phyloP scores from a whole-genome alignment of 1,140 invertebrate species.

The Thaumetopoea pityocampa region DNA sequence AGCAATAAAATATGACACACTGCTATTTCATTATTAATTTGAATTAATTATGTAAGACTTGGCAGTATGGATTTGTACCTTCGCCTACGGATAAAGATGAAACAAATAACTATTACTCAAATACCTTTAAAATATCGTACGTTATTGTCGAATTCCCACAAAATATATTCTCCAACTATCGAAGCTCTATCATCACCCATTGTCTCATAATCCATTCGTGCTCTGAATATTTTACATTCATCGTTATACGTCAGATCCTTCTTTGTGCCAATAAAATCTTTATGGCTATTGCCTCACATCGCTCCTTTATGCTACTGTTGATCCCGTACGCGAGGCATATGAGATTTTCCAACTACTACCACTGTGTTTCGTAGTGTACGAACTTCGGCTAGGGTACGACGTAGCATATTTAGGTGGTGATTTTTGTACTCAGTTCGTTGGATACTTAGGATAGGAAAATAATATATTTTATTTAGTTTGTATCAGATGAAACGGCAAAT shows the following conservation, averaged over 20 bases:
- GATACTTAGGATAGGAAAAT: too few relatives aligned
- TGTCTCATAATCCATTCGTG: slow-evolving; percentile 40
- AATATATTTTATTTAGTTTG: too few relatives aligned
- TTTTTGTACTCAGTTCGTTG: not conserved
- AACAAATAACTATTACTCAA: too few relatives aligned
- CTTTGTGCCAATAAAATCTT: slow-evolving; percentile 44
- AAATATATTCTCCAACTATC: slow-evolving; percentile 3
- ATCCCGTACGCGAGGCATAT: slow-evolving; percentile 18
- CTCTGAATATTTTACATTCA: slow-evolving; percentile 41
- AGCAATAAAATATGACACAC: too few relatives aligned
- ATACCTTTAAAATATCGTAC: too few relatives aligned
- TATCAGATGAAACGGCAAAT: too few relatives aligned
- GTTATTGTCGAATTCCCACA: slow-evolving; percentile 2
- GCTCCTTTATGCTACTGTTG: slow-evolving; percentile 32
- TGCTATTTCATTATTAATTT: too few relatives aligned
- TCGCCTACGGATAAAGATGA: too few relatives aligned
- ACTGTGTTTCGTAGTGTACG: slow-evolving; percentile 13
- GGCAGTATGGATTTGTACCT: too few relatives aligned
- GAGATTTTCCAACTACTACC: slow-evolving; percentile 14
- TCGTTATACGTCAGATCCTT: slow-evolving; percentile 29
- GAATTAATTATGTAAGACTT: too few relatives aligned
- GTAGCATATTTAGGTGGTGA: not conserved
- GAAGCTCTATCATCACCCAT: slow-evolving; percentile 27
- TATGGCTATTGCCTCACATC: slow-evolving; percentile 41
- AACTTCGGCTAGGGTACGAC: not conserved